Evolutionary conservation across 2,797 vertebrate genomes (phyloP).

Genomic region (Muraenolepis orangiensis): DNA sequence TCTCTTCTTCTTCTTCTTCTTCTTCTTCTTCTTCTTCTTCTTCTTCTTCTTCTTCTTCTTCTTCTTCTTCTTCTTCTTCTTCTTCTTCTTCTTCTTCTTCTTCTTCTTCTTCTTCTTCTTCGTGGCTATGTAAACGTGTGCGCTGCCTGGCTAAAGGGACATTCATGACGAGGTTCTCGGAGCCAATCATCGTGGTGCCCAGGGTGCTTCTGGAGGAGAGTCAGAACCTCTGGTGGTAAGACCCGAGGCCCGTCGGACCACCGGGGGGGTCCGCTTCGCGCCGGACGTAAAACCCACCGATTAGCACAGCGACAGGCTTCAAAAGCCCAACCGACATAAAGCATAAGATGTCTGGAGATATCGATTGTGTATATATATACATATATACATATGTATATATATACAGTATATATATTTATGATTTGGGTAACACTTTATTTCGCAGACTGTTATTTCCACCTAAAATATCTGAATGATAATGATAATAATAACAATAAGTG

Average conservation of each 20-base stretch:
- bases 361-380: neutral
- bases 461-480: neutral
- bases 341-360: neutral
- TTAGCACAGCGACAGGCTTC: constrained; percentile 25
- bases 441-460: neutral
- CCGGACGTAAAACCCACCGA: constrained; percentile 72
- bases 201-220: constrained; percentile 78
- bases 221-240: constrained; percentile 65
- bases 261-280: constrained; percentile 72
- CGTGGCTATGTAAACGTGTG: constrained; percentile 55
- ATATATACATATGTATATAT: neutral
- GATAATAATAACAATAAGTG: neutral
- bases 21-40: constrained; percentile 46
- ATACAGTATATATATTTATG: neutral
- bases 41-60: constrained; percentile 34
- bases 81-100: constrained; percentile 29
- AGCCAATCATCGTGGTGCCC: constrained; percentile 78
- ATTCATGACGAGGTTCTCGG: constrained; percentile 71
- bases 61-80: constrained; percentile 52
- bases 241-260: constrained; percentile 62
- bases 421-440: neutral
- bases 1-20: constrained; percentile 51
- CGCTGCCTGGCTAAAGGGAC: constrained; percentile 72
- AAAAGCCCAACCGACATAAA: neutral
- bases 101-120: constrained; percentile 12